These are phyloP conservation scores for Dryas iulia DNA, from an alignment of 1,140 invertebrate genomes.

Conservation along the genomic window DNA sequence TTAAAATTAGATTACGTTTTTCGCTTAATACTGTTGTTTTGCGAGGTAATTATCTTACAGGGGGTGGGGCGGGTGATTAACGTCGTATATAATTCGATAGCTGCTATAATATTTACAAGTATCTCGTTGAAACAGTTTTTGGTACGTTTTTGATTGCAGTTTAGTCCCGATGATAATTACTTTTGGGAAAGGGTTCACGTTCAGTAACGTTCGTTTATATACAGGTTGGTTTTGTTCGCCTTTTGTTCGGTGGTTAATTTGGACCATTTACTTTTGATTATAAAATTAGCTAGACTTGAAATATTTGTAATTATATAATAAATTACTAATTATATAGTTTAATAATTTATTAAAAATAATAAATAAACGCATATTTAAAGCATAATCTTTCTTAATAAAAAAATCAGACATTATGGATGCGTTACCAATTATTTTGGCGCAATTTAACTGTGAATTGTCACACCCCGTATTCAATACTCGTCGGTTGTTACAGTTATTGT, in stretches of 20 bases:
- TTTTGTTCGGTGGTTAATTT: background rate
- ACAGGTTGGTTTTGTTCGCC: constrained; percentile 35
- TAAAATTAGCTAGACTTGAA: background rate
- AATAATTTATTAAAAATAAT: too few relatives aligned
- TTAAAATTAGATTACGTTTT: constrained; percentile 77
- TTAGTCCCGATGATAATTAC: constrained; percentile 75
- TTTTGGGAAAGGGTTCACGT: constrained; percentile 74
- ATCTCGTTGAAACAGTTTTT: constrained; percentile 71
- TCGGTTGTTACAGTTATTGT: constrained; percentile 55
- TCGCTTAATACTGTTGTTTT: constrained; percentile 67
- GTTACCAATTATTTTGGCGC: too few relatives aligned
- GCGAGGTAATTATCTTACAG: constrained; percentile 65
- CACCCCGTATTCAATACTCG: constrained; percentile 40
- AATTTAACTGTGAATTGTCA: background rate
- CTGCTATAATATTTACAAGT: constrained; percentile 71
- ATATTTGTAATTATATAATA: background rate
- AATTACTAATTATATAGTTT: too few relatives aligned
- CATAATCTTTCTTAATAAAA: too few relatives aligned
- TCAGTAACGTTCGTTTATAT: constrained; percentile 38
- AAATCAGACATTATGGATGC: too few relatives aligned
- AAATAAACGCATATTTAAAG: too few relatives aligned
- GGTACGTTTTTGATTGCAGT: constrained; percentile 76
- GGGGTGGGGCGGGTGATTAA: constrained; percentile 63
- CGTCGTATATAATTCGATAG: constrained; percentile 71
- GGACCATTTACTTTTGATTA: background rate